Conservation (phyloP, 2,797 vertebrate genomes). For the Holocentrus rufus region DNA sequence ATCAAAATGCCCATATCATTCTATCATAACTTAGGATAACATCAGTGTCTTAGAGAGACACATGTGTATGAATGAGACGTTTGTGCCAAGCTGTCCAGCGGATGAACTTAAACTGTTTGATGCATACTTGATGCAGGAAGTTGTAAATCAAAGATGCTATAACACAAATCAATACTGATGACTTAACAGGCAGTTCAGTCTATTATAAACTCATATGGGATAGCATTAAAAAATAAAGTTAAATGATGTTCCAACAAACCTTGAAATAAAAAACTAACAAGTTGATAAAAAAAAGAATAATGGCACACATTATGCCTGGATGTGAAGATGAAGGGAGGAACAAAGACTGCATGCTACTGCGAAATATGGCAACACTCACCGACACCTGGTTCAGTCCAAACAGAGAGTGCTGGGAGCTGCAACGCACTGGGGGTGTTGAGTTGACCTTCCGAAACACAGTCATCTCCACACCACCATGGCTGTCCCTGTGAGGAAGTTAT, state of each 20-base stretch:
- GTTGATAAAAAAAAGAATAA: too few species aligned
- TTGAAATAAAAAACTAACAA: too few species aligned
- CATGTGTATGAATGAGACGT: background rate
- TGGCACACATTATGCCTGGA: background rate
- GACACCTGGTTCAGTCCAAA: slow-evolving; percentile 93
- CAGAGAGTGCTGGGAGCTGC: slow-evolving; percentile 93
- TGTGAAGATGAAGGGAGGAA: background rate
- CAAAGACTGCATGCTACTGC: background rate
- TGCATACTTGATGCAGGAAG: background rate
- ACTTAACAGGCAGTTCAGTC: background rate
- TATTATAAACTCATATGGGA: too few species aligned
- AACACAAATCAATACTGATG: background rate
- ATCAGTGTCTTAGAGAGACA: background rate
- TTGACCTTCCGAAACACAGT: slow-evolving; percentile 93
- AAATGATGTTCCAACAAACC: too few species aligned
- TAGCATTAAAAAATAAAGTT: too few species aligned
- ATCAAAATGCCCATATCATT: background rate
- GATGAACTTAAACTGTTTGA: background rate
- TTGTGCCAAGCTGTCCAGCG: background rate
- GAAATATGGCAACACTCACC: slow-evolving; percentile 77
- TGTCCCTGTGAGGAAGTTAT: slow-evolving; percentile 79
- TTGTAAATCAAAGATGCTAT: background rate
- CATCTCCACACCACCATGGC: slow-evolving; percentile 90
- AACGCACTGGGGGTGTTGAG: slow-evolving; percentile 91
- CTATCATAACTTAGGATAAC: background rate